phyloP scores from a whole-genome alignment of 2,113 vertebrate species.

The Antechinus flavipes region DNA sequence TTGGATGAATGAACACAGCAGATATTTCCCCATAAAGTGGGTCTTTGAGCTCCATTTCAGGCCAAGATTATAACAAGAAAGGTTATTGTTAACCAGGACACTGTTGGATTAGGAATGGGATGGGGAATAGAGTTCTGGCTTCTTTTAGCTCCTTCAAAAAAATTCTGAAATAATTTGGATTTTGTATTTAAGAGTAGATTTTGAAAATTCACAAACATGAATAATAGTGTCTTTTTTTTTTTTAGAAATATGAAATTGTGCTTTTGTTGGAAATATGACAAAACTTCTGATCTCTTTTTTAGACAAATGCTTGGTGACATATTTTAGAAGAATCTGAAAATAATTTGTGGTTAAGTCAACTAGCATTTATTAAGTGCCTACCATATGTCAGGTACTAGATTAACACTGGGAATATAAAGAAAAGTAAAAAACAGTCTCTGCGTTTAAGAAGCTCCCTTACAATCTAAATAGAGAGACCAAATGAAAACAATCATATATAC shows the following conservation, averaged over 20 bases:
- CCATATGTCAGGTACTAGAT: no score
- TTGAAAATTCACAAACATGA: slow-evolving; percentile 21
- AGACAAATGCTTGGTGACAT: background rate
- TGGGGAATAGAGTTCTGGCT: background rate
- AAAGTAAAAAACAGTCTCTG: no score
- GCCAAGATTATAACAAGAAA: slow-evolving; percentile 13
- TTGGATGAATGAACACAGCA: no score
- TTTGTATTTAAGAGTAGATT: slow-evolving; percentile 49
- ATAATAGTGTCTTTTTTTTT: slow-evolving; percentile 33
- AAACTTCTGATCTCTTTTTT: slow-evolving; percentile 41
- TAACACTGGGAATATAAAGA: no score
- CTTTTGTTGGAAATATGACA: slow-evolving; percentile 36
- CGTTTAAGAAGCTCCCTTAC: no score
- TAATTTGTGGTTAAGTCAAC: no score
- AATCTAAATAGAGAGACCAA: no score
- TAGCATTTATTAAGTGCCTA: no score
- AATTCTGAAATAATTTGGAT: slow-evolving; percentile 39
- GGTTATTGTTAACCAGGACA: slow-evolving; percentile 9
- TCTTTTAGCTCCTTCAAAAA: background rate
- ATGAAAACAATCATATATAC: no score
- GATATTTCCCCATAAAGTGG: slow-evolving; percentile 3
- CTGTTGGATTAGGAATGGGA: background rate
- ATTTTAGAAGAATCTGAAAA: no score
- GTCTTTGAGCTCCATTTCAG: slow-evolving; percentile 10
- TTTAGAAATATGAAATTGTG: background rate